Conservation (phyloP, 2,113 vertebrate genomes). For the Alectura lathami region DNA sequence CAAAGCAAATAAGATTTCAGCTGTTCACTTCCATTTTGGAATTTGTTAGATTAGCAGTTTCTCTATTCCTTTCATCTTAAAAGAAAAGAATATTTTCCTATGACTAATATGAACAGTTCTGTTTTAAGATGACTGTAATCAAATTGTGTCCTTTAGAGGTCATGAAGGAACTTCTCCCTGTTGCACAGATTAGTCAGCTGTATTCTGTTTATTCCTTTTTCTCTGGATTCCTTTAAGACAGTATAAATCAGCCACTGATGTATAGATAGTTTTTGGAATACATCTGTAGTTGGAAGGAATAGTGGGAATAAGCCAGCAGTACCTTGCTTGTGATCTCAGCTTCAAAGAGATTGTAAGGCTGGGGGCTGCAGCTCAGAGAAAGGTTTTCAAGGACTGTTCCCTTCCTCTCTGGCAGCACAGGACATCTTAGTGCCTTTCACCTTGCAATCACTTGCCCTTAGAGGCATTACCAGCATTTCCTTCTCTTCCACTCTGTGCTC, state of each 20-base stretch:
- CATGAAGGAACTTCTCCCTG: background rate
- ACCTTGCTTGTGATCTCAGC: background rate
- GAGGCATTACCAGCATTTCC: background rate
- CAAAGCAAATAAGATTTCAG: background rate
- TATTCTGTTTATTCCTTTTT: background rate
- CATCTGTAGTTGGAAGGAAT: background rate
- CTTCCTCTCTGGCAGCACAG: background rate
- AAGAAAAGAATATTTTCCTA: background rate
- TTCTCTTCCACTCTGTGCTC: background rate
- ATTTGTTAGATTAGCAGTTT: background rate
- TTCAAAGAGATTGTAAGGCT: background rate
- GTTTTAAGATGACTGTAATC: background rate
- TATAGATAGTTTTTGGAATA: background rate
- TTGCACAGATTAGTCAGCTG: background rate
- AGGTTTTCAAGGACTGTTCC: background rate
- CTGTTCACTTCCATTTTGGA: background rate
- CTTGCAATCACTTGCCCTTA: background rate
- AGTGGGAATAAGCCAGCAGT: background rate
- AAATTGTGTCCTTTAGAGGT: background rate
- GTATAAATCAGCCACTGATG: background rate
- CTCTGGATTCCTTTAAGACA: background rate
- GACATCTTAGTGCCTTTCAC: background rate
- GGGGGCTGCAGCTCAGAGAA: background rate
- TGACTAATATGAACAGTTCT: background rate
- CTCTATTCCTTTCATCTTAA: background rate